Base-by-base conservation (phyloP, 2,888 invertebrate species). In the Cepaea hortensis region DNA sequence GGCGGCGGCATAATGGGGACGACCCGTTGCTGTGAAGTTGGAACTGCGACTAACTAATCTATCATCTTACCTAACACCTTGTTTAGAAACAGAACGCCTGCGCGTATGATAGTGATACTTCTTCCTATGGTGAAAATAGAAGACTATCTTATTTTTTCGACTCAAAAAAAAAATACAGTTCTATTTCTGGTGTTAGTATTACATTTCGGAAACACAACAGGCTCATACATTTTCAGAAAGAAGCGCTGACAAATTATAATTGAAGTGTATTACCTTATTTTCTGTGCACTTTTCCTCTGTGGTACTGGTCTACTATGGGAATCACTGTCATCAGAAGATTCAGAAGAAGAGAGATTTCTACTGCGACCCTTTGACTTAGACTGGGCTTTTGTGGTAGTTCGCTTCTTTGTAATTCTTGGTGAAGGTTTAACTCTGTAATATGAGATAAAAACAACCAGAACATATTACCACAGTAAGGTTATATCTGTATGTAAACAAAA, bases 321-420 rank as follows among this genome's bases (percentile, higher is more conserved):
- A 85, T 92, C 93, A 85, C 90, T 92, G 87, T 92, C 93, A 82
- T 93, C 93, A 20, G 93, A 93, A 62, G 92, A 91, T 80, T 90
- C 90, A 55, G 91, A 91, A 13, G 90, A 91, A 9, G 91, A 90
- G 18, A 90, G 87, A 77, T 88, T 89, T 48, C 85, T 76, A 72
- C 89, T 89, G 48, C 80, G 82, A 7, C 79, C 70, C 61, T 84
- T 86, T 35, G 87, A 61, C 68, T 83, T 88, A 7, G 81, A 65
- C 23, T 85, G 85, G 77, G 79, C 68, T 65, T 70, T 76, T 15
- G 73, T 85, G 15, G 73, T 85, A 65, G 85, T 77, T 87, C 77
- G 87, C 72, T 73, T 90, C 81, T 81, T 90, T 70, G 85, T 82
- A 82, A 80, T 85, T 84, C 73, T 88, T 87, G 76, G 81, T 72